phyloP scores from a whole-genome alignment of 2,888 invertebrate species.

The Eupithecia abbreviata region DNA sequence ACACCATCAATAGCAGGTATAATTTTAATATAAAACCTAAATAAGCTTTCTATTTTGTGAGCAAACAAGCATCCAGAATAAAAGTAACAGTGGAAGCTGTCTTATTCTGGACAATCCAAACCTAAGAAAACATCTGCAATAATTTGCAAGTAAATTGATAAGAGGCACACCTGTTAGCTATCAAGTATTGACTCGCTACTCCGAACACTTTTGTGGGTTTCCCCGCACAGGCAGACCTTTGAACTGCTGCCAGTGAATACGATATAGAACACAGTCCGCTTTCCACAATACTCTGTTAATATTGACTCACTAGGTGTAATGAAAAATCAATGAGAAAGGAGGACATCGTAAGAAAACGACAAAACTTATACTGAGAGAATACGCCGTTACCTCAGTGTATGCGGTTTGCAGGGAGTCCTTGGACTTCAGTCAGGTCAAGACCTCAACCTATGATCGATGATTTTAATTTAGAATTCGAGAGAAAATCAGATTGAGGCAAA shows the following conservation, averaged over 20 bases:
- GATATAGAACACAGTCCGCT: conserved; percentile 14
- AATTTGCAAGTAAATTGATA: not conserved
- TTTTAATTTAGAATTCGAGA: conserved; percentile 51
- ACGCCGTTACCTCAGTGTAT: conserved; percentile 32
- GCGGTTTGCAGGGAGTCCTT: conserved; percentile 48
- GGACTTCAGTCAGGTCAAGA: conserved; percentile 55
- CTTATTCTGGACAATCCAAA: not conserved
- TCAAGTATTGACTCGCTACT: not conserved
- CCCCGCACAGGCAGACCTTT: conserved; percentile 21
- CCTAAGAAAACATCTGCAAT: not conserved
- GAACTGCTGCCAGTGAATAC: conserved; percentile 19
- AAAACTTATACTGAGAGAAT: conserved; percentile 35
- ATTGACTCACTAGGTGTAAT: conserved; percentile 62
- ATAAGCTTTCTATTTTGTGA: not conserved
- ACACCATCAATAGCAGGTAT: not conserved
- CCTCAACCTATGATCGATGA: conserved; percentile 50
- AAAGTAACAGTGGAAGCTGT: not conserved
- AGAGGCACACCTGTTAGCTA: conserved; percentile 40
- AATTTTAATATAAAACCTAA: not conserved
- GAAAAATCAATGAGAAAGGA: conserved; percentile 69
- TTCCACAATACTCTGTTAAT: conserved; percentile 45
- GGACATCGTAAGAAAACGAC: conserved; percentile 32
- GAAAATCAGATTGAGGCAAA: conserved; percentile 15
- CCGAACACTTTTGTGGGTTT: conserved; percentile 18
- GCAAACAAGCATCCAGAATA: not conserved